A percentile compares a stretch with the other conserved stretches of the same genome.
These are phyloP conservation scores for Melierax canorus DNA, from an alignment of 2,113 vertebrate species.

Conservation along the genomic window DNA sequence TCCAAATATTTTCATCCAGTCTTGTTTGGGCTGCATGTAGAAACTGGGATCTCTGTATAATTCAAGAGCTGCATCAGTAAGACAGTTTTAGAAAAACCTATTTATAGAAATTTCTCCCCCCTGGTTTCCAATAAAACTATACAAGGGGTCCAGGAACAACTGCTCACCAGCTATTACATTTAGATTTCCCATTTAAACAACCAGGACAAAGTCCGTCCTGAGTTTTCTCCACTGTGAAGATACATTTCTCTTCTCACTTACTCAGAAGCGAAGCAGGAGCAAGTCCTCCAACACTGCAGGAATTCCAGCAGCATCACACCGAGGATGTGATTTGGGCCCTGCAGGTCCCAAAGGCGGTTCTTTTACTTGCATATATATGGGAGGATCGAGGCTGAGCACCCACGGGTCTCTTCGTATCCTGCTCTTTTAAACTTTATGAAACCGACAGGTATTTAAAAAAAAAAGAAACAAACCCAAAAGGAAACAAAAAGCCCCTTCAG, in stretches of 20 bases:
- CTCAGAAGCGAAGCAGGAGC: not conserved
- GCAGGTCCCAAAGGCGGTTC: rapidly evolving
- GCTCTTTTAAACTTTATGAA: not conserved
- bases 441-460: not conserved
- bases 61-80: not conserved
- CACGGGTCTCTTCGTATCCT: not conserved
- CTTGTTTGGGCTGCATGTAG: not conserved
- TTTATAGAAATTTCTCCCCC: not conserved
- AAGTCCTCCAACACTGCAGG: not conserved
- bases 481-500: not conserved
- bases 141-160: not conserved
- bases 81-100: not conserved
- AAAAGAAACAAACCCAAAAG: slow-evolving; percentile 1
- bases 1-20: not conserved
- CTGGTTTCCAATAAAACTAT: not conserved
- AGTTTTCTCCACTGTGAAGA: not conserved
- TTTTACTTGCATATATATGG: not conserved
- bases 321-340: not conserved
- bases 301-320: not conserved
- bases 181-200: not conserved
- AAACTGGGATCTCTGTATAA: not conserved
- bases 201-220: not conserved
- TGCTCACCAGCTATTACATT: not conserved
- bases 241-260: not conserved
- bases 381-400: not conserved